These are phyloP conservation scores for Melanchra persicariae DNA, from an alignment of 2,888 invertebrate genomes.

Conservation along the genomic window DNA sequence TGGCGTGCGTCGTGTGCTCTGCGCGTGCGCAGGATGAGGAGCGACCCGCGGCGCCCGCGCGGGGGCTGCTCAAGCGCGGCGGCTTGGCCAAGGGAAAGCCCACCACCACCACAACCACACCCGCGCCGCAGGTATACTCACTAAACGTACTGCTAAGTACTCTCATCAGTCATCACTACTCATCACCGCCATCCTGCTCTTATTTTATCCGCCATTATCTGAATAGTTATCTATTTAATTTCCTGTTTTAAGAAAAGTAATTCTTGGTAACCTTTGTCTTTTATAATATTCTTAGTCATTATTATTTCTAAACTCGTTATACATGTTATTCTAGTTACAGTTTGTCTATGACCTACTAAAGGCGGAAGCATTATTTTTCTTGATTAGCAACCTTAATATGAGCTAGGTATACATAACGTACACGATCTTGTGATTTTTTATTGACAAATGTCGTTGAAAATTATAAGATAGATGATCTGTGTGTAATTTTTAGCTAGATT, in stretches of 20 bases:
- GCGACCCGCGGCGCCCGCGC: slow-evolving; percentile 71
- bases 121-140: slow-evolving; percentile 80
- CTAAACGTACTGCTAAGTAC: not conserved
- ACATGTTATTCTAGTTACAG: slow-evolving; percentile 10
- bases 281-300: not conserved
- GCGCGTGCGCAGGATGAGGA: slow-evolving; percentile 83
- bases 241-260: not conserved
- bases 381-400: not conserved
- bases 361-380: slow-evolving; percentile 24
- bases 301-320: slow-evolving; percentile 2
- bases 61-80: slow-evolving; percentile 84
- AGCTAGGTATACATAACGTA: not conserved
- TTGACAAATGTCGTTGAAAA: not conserved
- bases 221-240: too few species aligned
- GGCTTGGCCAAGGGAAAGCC: slow-evolving; percentile 79
- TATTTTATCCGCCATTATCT: too few species aligned
- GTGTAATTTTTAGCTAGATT: slow-evolving; percentile 12
- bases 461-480: too few species aligned
- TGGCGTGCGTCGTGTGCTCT: slow-evolving; percentile 80
- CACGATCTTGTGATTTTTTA: not conserved
- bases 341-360: slow-evolving; percentile 30
- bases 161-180: not conserved
- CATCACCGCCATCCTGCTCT: too few species aligned
- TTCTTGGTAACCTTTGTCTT: not conserved
- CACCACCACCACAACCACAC: slow-evolving; percentile 85